Conservation (phyloP, 2,797 vertebrate genomes). For the Lacerta agilis region DNA sequence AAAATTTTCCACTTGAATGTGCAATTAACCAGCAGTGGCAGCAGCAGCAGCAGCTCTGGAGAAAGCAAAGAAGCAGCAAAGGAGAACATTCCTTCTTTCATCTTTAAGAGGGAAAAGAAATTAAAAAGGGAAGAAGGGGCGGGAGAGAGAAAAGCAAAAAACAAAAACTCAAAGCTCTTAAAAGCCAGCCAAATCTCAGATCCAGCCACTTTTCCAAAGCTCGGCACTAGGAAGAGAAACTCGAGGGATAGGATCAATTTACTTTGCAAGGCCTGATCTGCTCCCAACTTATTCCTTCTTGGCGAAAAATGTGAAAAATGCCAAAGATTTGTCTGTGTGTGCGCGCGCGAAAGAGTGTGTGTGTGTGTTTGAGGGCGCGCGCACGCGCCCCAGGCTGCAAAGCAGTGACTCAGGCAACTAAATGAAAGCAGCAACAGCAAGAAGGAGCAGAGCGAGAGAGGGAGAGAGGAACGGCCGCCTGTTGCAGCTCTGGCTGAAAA, state of each 20-base stretch:
- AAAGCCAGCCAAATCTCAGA: constrained; percentile 32
- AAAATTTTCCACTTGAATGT: constrained; percentile 90
- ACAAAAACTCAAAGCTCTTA: constrained; percentile 8
- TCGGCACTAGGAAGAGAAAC: constrained; percentile 28
- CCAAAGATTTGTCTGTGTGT: constrained; percentile 78
- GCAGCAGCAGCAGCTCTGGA: constrained; percentile 78
- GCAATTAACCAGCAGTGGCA: constrained; percentile 87
- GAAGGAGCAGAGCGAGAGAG: neutral
- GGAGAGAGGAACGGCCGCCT: constrained; percentile 67
- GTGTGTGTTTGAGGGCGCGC: neutral
- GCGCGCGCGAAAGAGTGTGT: neutral
- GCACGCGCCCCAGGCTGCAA: constrained; percentile 79
- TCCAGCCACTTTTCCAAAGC: constrained; percentile 46
- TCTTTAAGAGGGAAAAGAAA: constrained; percentile 76
- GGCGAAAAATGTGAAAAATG: constrained; percentile 87
- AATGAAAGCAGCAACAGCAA: constrained; percentile 79
- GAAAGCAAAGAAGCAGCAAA: constrained; percentile 86
- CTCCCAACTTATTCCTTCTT: constrained; percentile 80
- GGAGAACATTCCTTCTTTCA: constrained; percentile 88
- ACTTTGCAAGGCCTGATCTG: constrained; percentile 65
- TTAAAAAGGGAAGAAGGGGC: neutral
- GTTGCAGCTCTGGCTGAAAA: constrained; percentile 74
- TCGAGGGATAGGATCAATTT: constrained; percentile 25
- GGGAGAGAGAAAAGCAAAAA: constrained; percentile 3
- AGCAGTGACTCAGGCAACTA: constrained; percentile 81